Evolutionary conservation across 2,113 vertebrate species (phyloP), one percentile per base, ranked within the genome.

Genomic region (Periophthalmus modestus): DNA sequence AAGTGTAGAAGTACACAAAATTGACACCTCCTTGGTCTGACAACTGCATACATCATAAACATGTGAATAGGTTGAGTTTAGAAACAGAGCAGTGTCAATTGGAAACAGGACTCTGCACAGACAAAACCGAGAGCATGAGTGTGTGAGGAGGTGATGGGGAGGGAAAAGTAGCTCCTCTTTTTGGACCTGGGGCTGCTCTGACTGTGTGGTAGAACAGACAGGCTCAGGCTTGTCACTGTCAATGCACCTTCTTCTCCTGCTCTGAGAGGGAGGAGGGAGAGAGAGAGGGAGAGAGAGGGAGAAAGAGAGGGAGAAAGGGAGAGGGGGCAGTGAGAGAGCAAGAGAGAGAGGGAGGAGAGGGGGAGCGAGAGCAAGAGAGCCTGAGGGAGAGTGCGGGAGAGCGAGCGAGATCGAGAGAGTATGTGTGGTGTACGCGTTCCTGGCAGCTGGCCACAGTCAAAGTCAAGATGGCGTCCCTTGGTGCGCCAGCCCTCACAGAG

Each of bases 371-470:
- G 39, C 7, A 10, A 43, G 39, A 10, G 39, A 43, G 39, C 1
- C 28, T 3, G 28, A 28, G 28, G 28, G 6, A 10, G 39, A 43
- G 39, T 43, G 9, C 7, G 28, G 28, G 28, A 28, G 39, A 10
- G 39, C 7, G 39, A 43, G 7, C 5, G 36, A 39, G 36, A 39
- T 48, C 18, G 34, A 9, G 23, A 7, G 61, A 10, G 19, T 43
- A 34, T 14, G 68, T 57, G 59, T 19, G 59, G 55, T 11, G 48
- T 72, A 3, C 54, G 72, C 59, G 34, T 65, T n/a, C 24, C 77
- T 74, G 80, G 79, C 84, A 81, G 43, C 39, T 76, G 24, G 73
- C 74, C 82, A 62, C 68, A 1, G 23, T 62, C 19, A 16, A 59
- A 79, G 73, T 62, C 57, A 83, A 79, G 72, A 77, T 66, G 66